Conservation (phyloP, 2,888 invertebrate species). For the Linyphia triangularis region DNA sequence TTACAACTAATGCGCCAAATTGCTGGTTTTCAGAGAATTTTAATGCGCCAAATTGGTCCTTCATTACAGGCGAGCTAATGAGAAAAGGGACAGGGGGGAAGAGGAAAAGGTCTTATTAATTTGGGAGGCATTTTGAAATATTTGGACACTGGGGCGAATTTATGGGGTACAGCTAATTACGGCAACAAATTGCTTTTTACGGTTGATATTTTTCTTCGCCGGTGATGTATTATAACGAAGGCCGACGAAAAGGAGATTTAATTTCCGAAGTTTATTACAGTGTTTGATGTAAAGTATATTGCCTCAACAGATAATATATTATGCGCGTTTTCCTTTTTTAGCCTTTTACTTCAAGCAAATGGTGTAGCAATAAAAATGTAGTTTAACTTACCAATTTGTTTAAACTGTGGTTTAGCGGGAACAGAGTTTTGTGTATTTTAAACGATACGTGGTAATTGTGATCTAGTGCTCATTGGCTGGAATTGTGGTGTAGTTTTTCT, state of each 20-base stretch:
- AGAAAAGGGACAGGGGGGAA: constrained; percentile 5
- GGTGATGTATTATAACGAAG: not conserved
- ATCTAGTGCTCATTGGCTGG: too few species aligned
- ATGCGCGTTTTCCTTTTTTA: not conserved
- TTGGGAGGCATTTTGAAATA: constrained; percentile 65
- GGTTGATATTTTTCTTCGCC: constrained; percentile 29
- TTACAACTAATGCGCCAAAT: constrained; percentile 70
- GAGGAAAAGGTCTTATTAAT: constrained; percentile 57
- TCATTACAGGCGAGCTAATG: constrained; percentile 57
- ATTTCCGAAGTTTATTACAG: constrained; percentile 38
- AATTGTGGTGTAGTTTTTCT: too few species aligned
- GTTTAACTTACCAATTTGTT: not conserved
- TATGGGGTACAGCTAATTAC: constrained; percentile 63
- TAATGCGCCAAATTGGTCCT: constrained; percentile 64
- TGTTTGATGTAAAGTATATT: constrained; percentile 1
- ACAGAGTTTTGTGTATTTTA: not conserved
- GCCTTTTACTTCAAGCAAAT: not conserved
- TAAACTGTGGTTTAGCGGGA: not conserved
- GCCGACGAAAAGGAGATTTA: constrained; percentile 24
- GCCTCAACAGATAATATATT: not conserved
- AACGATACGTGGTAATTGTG: too few species aligned
- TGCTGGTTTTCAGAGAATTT: constrained; percentile 68
- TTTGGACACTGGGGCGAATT: constrained; percentile 46
- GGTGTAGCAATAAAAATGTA: not conserved
- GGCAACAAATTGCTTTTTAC: constrained; percentile 67